Evolutionary conservation across 2,797 vertebrate genomes (phyloP).

Genomic region (Xenopus petersii): DNA sequence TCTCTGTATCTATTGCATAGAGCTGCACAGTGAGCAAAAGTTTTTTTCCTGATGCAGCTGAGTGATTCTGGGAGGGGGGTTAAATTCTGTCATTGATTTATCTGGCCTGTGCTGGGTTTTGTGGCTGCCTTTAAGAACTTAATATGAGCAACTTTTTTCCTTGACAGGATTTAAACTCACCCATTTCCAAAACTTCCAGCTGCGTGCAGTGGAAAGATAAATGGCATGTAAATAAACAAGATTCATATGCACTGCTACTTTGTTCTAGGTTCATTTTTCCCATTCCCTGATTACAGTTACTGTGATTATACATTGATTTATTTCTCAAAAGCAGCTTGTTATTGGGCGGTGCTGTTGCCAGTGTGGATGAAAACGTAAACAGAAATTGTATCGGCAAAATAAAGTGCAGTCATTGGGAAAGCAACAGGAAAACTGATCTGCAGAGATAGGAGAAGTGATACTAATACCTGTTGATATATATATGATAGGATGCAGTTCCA

Average conservation of each 20-base stretch:
- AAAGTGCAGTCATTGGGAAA: conserved; percentile 8
- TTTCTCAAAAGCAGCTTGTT: conserved; percentile 43
- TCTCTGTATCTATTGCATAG: too few relatives aligned
- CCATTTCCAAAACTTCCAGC: too few relatives aligned
- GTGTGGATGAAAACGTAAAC: conserved; percentile 54
- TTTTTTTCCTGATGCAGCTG: too few relatives aligned
- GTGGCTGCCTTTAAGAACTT: too few relatives aligned
- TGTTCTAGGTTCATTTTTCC: conserved; percentile 12
- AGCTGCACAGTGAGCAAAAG: too few relatives aligned
- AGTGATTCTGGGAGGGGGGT: too few relatives aligned
- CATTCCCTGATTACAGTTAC: not conserved
- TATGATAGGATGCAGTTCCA: too few relatives aligned
- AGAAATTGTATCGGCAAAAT: conserved; percentile 4
- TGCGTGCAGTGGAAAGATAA: too few relatives aligned
- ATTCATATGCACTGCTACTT: conserved; percentile 9
- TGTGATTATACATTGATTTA: conserved; percentile 37
- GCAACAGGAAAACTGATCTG: not conserved
- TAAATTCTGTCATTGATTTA: too few relatives aligned
- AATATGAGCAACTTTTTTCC: too few relatives aligned
- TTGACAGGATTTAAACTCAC: too few relatives aligned
- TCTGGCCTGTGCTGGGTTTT: too few relatives aligned
- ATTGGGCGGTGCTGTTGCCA: conserved; percentile 50
- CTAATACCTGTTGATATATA: not conserved
- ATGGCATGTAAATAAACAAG: not conserved
- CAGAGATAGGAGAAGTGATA: not conserved